Percentiles rank a stretch among this genome's conserved stretches.
Conservation (phyloP, 2,113 vertebrate genomes). For the Nannospalax galili region DNA sequence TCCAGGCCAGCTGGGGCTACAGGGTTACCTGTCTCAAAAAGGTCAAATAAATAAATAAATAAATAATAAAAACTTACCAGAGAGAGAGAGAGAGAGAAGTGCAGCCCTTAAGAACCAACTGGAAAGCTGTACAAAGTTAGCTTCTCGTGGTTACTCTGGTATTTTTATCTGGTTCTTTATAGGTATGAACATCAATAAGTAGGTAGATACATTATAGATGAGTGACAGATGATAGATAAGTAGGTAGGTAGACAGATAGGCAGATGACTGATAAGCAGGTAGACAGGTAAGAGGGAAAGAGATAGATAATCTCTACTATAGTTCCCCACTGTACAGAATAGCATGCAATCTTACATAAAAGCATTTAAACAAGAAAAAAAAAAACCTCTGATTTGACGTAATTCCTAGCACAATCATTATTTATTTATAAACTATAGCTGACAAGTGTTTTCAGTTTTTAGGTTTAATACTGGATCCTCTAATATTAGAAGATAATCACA, state of each 20-base stretch:
- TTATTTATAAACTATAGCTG: slow-evolving; percentile 14
- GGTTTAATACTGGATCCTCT: not conserved
- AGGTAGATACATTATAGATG: not conserved
- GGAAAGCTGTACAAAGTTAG: not conserved
- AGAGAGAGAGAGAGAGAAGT: not conserved
- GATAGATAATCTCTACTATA: not conserved
- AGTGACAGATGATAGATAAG: not conserved
- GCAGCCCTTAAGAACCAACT: not conserved
- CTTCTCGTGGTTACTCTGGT: not conserved
- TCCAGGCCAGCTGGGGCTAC: too few relatives aligned
- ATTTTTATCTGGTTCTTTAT: slow-evolving; percentile 5
- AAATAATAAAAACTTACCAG: too few relatives aligned
- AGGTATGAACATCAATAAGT: not conserved
- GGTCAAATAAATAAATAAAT: too few relatives aligned
- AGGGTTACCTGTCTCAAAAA: too few relatives aligned
- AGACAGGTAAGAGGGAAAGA: not conserved
- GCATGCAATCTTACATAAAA: not conserved
- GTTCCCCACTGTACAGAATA: not conserved
- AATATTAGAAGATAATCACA: slow-evolving; percentile 10
- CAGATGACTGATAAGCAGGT: too few relatives aligned
- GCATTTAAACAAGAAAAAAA: not conserved
- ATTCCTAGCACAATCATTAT: not conserved
- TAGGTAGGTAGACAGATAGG: not conserved
- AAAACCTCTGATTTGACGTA: slow-evolving; percentile 42
- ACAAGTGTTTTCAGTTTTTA: not conserved